phyloP scores from a whole-genome alignment of 2,797 vertebrate genomes.

The Tadarida brasiliensis region DNA sequence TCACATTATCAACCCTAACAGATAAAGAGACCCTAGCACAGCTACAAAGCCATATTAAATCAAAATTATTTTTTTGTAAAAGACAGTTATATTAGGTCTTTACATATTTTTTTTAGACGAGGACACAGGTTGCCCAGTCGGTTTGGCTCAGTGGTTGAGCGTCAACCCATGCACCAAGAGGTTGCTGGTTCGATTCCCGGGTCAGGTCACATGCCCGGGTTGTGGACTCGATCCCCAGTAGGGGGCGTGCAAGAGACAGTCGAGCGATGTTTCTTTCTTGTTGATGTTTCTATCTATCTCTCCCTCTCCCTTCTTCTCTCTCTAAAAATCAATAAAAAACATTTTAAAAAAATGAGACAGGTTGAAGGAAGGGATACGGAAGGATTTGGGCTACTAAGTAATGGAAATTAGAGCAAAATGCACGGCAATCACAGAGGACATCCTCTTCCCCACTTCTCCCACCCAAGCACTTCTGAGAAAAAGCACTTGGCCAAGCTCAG shows the following conservation, averaged over 20 bases:
- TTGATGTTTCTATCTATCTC: too few relatives aligned
- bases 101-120: neutral
- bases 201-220: too few relatives aligned
- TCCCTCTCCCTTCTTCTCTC: too few relatives aligned
- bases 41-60: neutral
- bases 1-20: neutral
- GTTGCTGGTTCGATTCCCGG: too few relatives aligned
- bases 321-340: too few relatives aligned
- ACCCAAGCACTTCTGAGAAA: neutral
- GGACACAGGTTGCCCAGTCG: neutral
- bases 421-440: neutral
- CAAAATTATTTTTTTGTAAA: constrained; percentile 1
- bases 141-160: too few relatives aligned
- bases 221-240: too few relatives aligned
- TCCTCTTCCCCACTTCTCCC: fast-evolving
- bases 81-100: neutral
- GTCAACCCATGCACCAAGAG: too few relatives aligned
- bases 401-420: neutral
- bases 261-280: too few relatives aligned
- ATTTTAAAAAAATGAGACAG: neutral
- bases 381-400: neutral
- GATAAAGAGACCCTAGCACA: neutral
- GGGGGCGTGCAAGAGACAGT: too few relatives aligned
- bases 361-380: neutral
- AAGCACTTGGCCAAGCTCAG: neutral